These are phyloP conservation scores for Struthio camelus DNA, from an alignment of 2,113 vertebrate genomes.

Conservation along the genomic window DNA sequence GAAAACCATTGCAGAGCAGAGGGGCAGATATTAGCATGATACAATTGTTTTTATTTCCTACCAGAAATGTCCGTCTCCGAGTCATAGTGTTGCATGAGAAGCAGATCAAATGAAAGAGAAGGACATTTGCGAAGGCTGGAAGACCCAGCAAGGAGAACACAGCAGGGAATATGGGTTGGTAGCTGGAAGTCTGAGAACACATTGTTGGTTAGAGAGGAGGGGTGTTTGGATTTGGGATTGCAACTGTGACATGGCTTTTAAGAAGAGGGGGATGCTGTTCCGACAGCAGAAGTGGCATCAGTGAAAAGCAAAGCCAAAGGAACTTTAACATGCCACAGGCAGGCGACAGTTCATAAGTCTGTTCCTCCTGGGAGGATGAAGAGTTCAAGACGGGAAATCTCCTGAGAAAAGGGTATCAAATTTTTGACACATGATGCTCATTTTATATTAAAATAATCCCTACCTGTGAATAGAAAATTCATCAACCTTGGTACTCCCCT, in stretches of 20 bases:
- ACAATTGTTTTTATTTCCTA: background rate
- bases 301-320: background rate
- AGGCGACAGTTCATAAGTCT: background rate
- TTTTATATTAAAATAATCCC: background rate
- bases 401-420: background rate
- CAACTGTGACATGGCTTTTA: background rate
- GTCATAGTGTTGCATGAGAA: background rate
- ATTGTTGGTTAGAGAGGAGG: background rate
- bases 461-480: background rate
- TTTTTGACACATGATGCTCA: fast-evolving
- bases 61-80: background rate
- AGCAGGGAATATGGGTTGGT: background rate
- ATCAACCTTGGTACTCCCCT: background rate
- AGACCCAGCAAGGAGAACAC: background rate
- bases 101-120: background rate
- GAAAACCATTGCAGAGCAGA: background rate
- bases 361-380: background rate
- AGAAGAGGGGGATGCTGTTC: background rate
- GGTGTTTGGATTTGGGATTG: background rate
- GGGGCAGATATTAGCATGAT: background rate
- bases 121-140: background rate
- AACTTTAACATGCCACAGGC: background rate
- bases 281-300: background rate
- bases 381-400: background rate
- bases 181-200: background rate